Evolutionary conservation across 2,888 invertebrate genomes (phyloP).

Genomic region (Stenoptilia bipunctidactyla): DNA sequence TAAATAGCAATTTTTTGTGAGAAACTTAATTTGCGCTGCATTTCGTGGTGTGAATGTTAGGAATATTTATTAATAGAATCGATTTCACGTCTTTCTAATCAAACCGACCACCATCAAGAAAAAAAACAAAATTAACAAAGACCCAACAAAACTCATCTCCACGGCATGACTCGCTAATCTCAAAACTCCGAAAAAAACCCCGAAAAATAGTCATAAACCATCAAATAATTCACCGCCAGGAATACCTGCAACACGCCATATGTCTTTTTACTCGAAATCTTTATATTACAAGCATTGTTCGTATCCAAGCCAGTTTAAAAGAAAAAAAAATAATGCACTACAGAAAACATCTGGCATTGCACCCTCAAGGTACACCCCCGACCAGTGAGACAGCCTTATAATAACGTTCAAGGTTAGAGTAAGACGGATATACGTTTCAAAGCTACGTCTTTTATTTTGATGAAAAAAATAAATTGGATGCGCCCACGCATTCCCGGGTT

Average conservation of each 20-base stretch:
- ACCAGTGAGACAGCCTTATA: constrained; percentile 22
- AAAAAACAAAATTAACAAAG: too few relatives aligned
- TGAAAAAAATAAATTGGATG: constrained; percentile 19
- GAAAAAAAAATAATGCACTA: constrained; percentile 24
- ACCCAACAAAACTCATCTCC: too few relatives aligned
- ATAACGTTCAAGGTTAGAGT: background rate
- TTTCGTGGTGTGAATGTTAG: too few relatives aligned
- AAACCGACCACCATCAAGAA: too few relatives aligned
- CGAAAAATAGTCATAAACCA: too few relatives aligned
- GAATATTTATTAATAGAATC: too few relatives aligned
- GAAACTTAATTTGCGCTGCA: too few relatives aligned
- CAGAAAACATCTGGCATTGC: constrained; percentile 41
- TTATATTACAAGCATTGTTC: constrained; percentile 30
- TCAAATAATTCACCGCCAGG: constrained; percentile 2
- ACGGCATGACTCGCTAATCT: too few relatives aligned
- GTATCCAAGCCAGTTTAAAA: constrained; percentile 26
- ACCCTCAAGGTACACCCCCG: constrained; percentile 34
- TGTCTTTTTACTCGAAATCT: constrained; percentile 19
- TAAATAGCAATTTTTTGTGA: too few relatives aligned
- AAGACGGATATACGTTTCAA: constrained; percentile 18
- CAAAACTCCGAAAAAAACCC: too few relatives aligned
- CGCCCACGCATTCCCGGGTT: constrained; percentile 26
- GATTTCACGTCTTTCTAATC: too few relatives aligned
- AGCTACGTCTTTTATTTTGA: too few relatives aligned
- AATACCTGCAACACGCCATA: constrained; percentile 29